Base-by-base conservation (phyloP, 1,140 invertebrate species). In the Medauroidea extradentata region DNA sequence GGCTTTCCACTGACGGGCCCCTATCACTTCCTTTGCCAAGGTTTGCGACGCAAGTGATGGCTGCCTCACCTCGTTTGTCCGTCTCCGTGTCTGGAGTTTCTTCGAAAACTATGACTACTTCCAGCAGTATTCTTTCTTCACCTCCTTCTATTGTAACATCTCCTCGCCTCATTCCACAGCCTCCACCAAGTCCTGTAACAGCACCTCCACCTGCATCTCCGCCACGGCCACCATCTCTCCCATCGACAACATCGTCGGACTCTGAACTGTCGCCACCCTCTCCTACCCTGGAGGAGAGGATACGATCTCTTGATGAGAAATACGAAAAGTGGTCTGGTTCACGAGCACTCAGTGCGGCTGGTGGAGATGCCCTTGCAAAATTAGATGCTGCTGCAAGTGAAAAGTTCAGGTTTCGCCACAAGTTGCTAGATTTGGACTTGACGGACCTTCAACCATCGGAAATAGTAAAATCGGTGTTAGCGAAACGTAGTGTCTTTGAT, bases 401-500 rank as follows among this genome's bases (percentile, higher is more conserved):
- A 64, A 77, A 78, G 59, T 77, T 82, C 42, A 79, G 79, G 71
- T 80, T 85, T 60, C 78, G 83, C 0, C 85, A 85, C 62, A 85
- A 87, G 65, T 77, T 89, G 38, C 76, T 88, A 19, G 86, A 90
- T 62, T 76, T 91, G 42, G 88, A 90, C 66, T 78, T 87, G 7
- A 82, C 85, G 63, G 86, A 90, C 69, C 80, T 91, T 54, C 87
- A 96, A 70, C 94, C 93, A 1, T 96, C 94, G 1, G 94, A 96
- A 63, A 96, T 98, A 60, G 89, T 95, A 3, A 93, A 94, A 68
- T 92, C 91, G 13, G 83, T 98, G 49, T 78, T 97, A 60, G 90
- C 93, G 7, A 94, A 93, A 70, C 85, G 89, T 50, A 95, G 91
- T 52, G 93, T 98, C 11, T 96, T 98, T 72, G 95, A 98, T 71